Conservation (phyloP, 2,113 vertebrate species). For the Capreolus pygargus region DNA sequence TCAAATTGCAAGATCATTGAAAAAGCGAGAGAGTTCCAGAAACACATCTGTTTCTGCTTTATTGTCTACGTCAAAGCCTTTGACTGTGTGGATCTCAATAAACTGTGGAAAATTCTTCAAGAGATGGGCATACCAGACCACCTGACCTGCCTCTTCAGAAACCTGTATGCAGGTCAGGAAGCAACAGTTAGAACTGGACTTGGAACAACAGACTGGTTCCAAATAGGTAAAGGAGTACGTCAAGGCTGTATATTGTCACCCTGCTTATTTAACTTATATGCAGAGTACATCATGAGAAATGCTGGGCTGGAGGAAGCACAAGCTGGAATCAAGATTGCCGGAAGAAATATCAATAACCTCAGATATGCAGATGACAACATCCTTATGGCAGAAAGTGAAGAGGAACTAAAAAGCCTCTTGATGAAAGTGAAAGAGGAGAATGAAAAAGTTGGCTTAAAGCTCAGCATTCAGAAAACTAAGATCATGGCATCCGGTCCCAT, state of each 20-base stretch:
- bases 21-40: not conserved
- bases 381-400: no score
- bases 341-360: no score
- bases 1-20: not conserved
- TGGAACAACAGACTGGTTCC: not conserved
- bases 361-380: no score
- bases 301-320: not conserved
- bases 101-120: no score
- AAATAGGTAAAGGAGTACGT: not conserved
- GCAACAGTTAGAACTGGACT: not conserved
- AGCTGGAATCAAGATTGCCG: no score
- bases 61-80: not conserved
- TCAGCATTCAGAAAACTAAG: no score
- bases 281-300: not conserved
- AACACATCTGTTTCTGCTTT: not conserved
- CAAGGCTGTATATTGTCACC: not conserved
- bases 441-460: no score
- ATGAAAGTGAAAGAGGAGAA: no score
- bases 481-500: no score
- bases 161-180: not conserved
- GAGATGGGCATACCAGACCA: not conserved
- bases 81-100: no score
- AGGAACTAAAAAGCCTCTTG: no score
- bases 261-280: not conserved
- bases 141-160: not conserved